These are phyloP conservation scores for Pachyramphus minor DNA, from an alignment of 2,113 vertebrate genomes.

Conservation along the genomic window DNA sequence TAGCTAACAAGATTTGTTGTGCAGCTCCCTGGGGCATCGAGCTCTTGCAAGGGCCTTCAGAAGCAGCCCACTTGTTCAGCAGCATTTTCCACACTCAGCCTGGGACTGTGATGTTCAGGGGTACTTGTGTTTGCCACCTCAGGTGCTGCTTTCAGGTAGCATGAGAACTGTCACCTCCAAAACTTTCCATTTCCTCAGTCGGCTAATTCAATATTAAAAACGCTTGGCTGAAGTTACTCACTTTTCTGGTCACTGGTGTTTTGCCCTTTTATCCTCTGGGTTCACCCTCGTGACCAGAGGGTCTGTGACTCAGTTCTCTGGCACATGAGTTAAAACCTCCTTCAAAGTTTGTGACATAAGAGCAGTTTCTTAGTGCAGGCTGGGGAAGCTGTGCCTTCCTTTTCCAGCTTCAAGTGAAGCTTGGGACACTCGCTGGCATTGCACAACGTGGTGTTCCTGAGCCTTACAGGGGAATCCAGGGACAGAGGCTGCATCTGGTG, in stretches of 20 bases:
- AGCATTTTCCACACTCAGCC: not conserved
- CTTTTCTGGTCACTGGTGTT: not conserved
- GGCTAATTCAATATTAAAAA: not conserved
- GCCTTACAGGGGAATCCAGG: not conserved
- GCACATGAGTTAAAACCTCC: not conserved
- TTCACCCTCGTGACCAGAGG: not conserved
- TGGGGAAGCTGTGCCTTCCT: not conserved
- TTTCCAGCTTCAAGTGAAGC: not conserved
- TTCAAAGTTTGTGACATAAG: not conserved
- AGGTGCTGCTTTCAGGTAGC: not conserved
- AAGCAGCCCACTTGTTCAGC: not conserved
- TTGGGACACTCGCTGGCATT: not conserved
- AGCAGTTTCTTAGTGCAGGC: not conserved
- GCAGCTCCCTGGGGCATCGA: not conserved
- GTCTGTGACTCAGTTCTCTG: not conserved
- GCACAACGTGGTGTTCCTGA: accelerated
- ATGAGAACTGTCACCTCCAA: not conserved
- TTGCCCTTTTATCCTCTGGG: not conserved
- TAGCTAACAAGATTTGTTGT: conserved; percentile 42
- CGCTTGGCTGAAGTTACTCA: not conserved
- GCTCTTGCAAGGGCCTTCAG: not conserved
- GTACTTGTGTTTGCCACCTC: accelerated
- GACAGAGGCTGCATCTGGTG: accelerated
- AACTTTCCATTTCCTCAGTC: not conserved
- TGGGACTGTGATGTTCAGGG: not conserved